Percentiles rank a stretch among this genome's conserved stretches.
These are phyloP conservation scores for Crocuta crocuta DNA, from an alignment of 2,113 vertebrate genomes.

Conservation along the genomic window DNA sequence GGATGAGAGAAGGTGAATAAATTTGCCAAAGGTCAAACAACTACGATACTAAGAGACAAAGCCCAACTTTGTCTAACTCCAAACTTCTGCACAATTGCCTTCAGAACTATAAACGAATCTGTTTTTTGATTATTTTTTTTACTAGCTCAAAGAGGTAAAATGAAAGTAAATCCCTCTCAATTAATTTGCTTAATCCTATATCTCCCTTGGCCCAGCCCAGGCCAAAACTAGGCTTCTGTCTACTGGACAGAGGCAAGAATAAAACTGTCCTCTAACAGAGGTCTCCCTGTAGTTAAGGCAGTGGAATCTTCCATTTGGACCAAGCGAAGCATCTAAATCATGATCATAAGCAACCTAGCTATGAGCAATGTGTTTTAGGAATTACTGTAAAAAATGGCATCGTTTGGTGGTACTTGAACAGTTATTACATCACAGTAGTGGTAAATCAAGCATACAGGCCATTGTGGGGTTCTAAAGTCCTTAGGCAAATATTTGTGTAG, in stretches of 20 bases:
- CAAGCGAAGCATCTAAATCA: slow-evolving; percentile 48
- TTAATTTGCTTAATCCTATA: slow-evolving; percentile 58
- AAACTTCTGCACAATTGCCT: slow-evolving; percentile 41
- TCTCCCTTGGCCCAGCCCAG: slow-evolving; percentile 10
- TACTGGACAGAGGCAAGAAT: slow-evolving; percentile 3
- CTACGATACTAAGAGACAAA: slow-evolving; percentile 8
- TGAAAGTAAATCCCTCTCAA: slow-evolving; percentile 26
- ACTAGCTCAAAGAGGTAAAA: slow-evolving; percentile 13
- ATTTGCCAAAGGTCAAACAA: slow-evolving; percentile 42
- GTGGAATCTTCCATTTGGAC: neutral
- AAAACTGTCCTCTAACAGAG: slow-evolving; percentile 35
- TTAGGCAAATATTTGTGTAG: slow-evolving; percentile 61
- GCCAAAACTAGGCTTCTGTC: neutral
- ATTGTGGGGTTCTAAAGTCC: slow-evolving; percentile 43
- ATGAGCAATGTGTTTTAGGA: slow-evolving; percentile 53
- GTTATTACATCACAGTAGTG: slow-evolving; percentile 32
- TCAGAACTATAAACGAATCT: slow-evolving; percentile 12
- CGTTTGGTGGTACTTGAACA: slow-evolving; percentile 10
- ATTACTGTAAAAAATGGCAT: slow-evolving; percentile 63
- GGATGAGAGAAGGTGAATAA: slow-evolving; percentile 3
- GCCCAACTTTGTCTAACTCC: neutral
- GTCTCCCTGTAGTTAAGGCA: neutral
- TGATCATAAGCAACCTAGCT: neutral
- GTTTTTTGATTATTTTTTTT: neutral
- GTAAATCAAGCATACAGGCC: slow-evolving; percentile 50